Evolutionary conservation across 2,888 invertebrate species (phyloP), one percentile per base, ranked within the genome.

Genomic region (Drosophila quasianomalipes): DNA sequence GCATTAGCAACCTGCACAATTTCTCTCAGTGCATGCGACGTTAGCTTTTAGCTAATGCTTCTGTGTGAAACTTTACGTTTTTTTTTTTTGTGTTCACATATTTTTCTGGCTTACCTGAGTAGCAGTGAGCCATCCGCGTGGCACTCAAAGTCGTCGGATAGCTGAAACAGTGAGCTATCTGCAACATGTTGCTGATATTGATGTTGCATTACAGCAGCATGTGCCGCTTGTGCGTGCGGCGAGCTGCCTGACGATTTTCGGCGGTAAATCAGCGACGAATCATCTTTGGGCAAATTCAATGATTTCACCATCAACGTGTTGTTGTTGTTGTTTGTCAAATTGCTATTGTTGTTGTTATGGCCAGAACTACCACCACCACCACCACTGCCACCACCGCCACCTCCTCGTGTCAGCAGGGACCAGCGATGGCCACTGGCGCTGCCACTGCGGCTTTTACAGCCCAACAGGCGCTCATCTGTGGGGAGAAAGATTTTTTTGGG

Each of bases 111-210:
- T 92, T 81, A 96, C 96, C 96, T 95, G 33, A 96, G 94, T 28
- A 95, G 94, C 19, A 95, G 93, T 9, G 94, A 94, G 19, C 96
- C 96, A 91, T 96, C 95, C 5, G 94, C 92, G 76, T 94, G 93
- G 49, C 94, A 93, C 83, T 95, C 95, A 30, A 94, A 94, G 26
- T 94, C 94, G 70, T 93, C 93, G 70, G 90, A 91, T 16, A 89
- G 85, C 54, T 92, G 92, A 52, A 91, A 89, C 44, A 90, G 86
- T 4, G 91, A 91, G 59, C 79, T 77, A 64, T 89, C 85, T 4
- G 83, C 74, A 26, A 78, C 74, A 61, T 81, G 79, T 51, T 74
- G 78, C 59, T 76, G 85, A 72, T 79, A 76, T 53, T 78, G 65
- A 35, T 81, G 73, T 16, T 70, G 69, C 68, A 65, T 66, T 76